phyloP scores from a whole-genome alignment of 2,797 vertebrate genomes.

The Anisognathus igniventris region DNA sequence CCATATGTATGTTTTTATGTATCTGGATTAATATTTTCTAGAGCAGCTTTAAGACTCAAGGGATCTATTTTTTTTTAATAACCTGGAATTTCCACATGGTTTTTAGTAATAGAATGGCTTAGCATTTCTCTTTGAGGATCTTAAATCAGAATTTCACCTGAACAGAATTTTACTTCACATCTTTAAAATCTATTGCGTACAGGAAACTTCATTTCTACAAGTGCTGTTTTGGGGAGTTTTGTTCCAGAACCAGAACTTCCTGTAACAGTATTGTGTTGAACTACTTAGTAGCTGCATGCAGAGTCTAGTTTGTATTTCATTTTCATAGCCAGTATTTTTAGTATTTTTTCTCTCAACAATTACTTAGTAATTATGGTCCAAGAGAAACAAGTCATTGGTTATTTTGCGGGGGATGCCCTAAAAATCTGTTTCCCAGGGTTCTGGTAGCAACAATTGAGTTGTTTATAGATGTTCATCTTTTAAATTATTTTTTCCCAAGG shows the following conservation, averaged over 20 bases:
- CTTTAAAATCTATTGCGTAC: rapidly evolving
- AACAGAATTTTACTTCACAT: background rate
- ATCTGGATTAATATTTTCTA: background rate
- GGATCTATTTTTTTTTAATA: background rate
- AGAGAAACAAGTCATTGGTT: background rate
- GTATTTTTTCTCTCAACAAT: background rate
- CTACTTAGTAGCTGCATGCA: background rate
- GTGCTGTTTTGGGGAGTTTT: background rate
- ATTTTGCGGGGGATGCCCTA: background rate
- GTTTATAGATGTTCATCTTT: background rate
- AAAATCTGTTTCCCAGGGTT: background rate
- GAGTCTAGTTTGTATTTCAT: background rate
- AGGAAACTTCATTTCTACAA: background rate
- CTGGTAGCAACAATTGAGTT: background rate
- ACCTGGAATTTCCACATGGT: background rate
- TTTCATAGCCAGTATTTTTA: background rate
- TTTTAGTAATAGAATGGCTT: background rate
- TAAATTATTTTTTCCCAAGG: background rate
- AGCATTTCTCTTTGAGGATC: background rate
- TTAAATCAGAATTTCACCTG: background rate
- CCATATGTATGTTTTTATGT: background rate
- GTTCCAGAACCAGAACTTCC: background rate
- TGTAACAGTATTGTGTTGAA: background rate
- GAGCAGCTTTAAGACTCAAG: background rate
- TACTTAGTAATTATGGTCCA: background rate